These are phyloP conservation scores for Metalampra italica DNA, from an alignment of 2,888 invertebrate species.

Conservation along the genomic window DNA sequence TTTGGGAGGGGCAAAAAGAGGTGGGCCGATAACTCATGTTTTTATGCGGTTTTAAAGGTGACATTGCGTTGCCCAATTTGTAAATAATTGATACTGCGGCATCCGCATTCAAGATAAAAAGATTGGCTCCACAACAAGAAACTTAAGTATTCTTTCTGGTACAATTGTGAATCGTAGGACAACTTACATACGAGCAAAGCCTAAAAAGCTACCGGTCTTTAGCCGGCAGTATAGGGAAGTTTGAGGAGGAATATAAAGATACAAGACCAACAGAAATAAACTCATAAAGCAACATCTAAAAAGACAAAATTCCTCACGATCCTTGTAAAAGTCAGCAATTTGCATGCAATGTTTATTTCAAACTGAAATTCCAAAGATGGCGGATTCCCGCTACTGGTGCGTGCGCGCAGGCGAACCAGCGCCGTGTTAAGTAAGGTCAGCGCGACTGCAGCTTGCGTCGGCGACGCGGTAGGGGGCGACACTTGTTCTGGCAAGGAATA, in stretches of 20 bases:
- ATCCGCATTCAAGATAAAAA: conserved; percentile 19
- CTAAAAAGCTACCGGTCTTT: no score
- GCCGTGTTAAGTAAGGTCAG: conserved; percentile 13
- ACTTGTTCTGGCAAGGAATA: background rate
- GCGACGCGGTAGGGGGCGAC: conserved; percentile 4
- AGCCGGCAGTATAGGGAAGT: no score
- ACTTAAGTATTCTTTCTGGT: no score
- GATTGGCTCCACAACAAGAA: background rate
- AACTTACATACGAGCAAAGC: no score
- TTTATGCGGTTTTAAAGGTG: conserved; percentile 51
- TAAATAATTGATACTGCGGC: conserved; percentile 22
- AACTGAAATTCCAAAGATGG: conserved; percentile 4
- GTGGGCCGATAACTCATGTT: conserved; percentile 31
- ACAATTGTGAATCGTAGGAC: no score
- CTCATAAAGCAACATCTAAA: background rate
- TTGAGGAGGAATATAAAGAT: no score
- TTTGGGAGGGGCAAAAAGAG: conserved; percentile 27
- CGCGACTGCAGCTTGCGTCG: conserved; percentile 9
- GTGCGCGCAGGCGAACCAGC: conserved; percentile 5
- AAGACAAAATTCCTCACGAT: background rate
- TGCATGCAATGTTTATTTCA: background rate
- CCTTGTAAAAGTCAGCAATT: background rate
- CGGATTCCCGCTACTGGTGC: background rate
- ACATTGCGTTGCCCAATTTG: conserved; percentile 32
- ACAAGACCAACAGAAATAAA: no score